phyloP scores from a whole-genome alignment of 2,888 invertebrate species.

The Sipha maydis region DNA sequence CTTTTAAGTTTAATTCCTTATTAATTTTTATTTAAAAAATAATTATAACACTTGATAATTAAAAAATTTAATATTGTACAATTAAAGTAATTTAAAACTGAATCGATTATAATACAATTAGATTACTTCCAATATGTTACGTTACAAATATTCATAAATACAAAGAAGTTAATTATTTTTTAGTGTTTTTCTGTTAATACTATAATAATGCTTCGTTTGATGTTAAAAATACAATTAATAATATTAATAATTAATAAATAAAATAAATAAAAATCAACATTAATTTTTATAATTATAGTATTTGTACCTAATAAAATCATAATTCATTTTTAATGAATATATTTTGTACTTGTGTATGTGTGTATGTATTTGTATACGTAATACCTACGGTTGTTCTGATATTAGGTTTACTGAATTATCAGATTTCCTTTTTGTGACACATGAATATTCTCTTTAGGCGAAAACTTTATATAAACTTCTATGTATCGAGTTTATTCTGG shows the following conservation, averaged over 20 bases:
- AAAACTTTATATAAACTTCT: not conserved
- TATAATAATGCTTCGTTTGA: not conserved
- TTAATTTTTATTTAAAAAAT: not conserved
- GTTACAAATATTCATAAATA: conserved; percentile 25
- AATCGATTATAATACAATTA: conserved; percentile 7
- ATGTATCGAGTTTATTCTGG: conserved; percentile 19
- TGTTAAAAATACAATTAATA: not conserved
- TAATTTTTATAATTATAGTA: not conserved
- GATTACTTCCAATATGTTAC: conserved; percentile 26
- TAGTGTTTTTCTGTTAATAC: conserved; percentile 4
- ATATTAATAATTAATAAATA: no score
- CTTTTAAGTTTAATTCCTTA: no score
- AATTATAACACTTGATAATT: not conserved
- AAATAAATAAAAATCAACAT: not conserved
- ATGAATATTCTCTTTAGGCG: not conserved
- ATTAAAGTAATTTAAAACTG: not conserved
- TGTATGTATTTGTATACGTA: not conserved
- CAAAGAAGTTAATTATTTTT: not conserved
- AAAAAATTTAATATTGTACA: not conserved
- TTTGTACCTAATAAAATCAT: not conserved
- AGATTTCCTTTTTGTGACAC: not conserved
- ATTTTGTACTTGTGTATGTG: not conserved
- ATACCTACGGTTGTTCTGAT: conserved; percentile 12
- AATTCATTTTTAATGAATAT: not conserved
- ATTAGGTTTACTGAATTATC: not conserved